phyloP scores from a whole-genome alignment of 2,113 vertebrate species.

The Prolemur simus region DNA sequence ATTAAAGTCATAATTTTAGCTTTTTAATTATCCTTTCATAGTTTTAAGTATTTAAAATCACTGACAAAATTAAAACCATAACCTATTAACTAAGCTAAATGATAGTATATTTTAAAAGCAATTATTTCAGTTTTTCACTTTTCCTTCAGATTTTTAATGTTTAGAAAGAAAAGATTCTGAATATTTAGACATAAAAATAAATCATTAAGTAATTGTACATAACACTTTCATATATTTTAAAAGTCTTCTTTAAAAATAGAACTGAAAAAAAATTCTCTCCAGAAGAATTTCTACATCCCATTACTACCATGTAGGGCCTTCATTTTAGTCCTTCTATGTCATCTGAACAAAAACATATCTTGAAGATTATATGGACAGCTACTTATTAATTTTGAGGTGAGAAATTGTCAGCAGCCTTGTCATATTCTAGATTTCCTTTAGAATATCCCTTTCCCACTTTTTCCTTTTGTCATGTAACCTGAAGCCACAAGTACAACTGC shows the following conservation, averaged over 20 bases:
- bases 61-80: background rate
- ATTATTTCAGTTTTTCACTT: background rate
- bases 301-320: background rate
- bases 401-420: background rate
- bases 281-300: background rate
- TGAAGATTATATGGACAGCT: background rate
- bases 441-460: background rate
- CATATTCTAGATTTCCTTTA: background rate
- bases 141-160: background rate
- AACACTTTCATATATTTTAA: background rate
- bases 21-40: background rate
- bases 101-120: background rate
- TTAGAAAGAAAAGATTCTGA: constrained; percentile 13
- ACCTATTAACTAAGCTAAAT: background rate
- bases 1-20: background rate
- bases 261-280: background rate
- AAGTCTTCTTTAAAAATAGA: background rate
- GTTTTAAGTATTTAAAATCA: background rate
- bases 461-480: background rate
- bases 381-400: background rate
- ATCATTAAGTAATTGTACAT: background rate
- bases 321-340: background rate
- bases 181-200: background rate
- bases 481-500: background rate
- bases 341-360: background rate